Evolutionary conservation across 1,140 invertebrate genomes (phyloP).

Genomic region (Papilio dardanus): DNA sequence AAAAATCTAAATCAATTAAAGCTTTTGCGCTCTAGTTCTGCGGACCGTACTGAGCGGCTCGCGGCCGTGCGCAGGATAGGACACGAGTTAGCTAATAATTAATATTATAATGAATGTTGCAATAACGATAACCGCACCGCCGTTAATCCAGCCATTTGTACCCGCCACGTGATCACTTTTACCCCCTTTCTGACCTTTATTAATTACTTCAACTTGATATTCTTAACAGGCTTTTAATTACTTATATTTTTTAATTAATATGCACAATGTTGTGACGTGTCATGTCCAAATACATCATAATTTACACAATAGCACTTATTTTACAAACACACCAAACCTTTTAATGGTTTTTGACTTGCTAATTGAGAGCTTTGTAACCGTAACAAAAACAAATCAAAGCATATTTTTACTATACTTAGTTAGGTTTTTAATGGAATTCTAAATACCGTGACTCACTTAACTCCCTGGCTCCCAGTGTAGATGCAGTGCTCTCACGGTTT

Average conservation of each 20-base stretch:
- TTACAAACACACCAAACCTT: no score
- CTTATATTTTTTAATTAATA: neutral
- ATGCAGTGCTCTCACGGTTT: constrained; percentile 5
- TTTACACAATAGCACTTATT: no score
- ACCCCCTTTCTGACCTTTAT: neutral
- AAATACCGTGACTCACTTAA: no score
- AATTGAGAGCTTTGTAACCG: no score
- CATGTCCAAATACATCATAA: no score
- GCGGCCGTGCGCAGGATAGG: constrained; percentile 42
- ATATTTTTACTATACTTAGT: no score
- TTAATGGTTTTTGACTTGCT: no score
- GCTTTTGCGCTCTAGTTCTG: constrained; percentile 30
- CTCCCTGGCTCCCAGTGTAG: neutral
- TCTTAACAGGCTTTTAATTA: neutral
- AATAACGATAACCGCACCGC: constrained; percentile 63
- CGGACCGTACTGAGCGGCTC: constrained; percentile 43
- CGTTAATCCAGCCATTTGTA: constrained; percentile 56
- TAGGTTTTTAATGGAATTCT: no score
- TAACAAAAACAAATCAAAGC: no score
- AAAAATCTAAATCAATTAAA: neutral
- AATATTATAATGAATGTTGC: constrained; percentile 79
- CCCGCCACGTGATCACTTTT: constrained; percentile 24
- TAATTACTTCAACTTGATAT: constrained; percentile 12
- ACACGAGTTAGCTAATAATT: constrained; percentile 77
- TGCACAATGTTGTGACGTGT: no score